These are phyloP conservation scores for Actinostola sp. DNA, from an alignment of 92 coral and sea anemone species.

Conservation along the genomic window DNA sequence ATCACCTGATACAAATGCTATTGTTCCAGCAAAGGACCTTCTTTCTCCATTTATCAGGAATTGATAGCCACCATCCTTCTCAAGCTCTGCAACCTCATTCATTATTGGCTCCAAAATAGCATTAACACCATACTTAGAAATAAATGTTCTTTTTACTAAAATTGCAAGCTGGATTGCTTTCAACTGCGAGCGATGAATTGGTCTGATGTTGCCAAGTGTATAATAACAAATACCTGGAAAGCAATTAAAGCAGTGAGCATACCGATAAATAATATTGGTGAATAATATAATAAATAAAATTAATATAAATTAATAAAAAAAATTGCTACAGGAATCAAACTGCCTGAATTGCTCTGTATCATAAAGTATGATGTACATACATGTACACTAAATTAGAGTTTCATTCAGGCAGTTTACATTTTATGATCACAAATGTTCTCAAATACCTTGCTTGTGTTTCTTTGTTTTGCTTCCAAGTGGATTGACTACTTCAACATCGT, in stretches of 20 bases:
- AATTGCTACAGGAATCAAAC: background rate
- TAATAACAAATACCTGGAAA: slow-evolving; percentile 40
- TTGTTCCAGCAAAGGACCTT: background rate
- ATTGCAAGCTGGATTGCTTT: slow-evolving; percentile 52
- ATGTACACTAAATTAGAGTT: background rate
- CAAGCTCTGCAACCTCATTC: slow-evolving; percentile 45
- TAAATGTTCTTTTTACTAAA: slow-evolving; percentile 39
- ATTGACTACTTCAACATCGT: slow-evolving; percentile 35
- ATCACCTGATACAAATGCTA: slow-evolving; percentile 1
- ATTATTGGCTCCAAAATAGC: slow-evolving; percentile 42
- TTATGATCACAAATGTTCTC: background rate
- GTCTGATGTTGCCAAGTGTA: slow-evolving; percentile 45
- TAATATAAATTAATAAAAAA: background rate
- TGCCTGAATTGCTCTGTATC: background rate
- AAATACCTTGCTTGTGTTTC: slow-evolving; percentile 29
- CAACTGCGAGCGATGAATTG: slow-evolving; percentile 38
- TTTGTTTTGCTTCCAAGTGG: slow-evolving; percentile 61
- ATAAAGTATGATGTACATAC: background rate
- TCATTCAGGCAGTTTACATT: too few relatives aligned
- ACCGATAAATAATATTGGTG: background rate
- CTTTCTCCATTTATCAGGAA: background rate
- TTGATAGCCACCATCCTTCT: background rate
- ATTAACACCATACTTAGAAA: slow-evolving; percentile 48
- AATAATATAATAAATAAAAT: background rate
- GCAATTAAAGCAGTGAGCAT: background rate